Base-by-base conservation (phyloP, 2,888 invertebrate genomes). In the Brassicogethes aeneus region DNA sequence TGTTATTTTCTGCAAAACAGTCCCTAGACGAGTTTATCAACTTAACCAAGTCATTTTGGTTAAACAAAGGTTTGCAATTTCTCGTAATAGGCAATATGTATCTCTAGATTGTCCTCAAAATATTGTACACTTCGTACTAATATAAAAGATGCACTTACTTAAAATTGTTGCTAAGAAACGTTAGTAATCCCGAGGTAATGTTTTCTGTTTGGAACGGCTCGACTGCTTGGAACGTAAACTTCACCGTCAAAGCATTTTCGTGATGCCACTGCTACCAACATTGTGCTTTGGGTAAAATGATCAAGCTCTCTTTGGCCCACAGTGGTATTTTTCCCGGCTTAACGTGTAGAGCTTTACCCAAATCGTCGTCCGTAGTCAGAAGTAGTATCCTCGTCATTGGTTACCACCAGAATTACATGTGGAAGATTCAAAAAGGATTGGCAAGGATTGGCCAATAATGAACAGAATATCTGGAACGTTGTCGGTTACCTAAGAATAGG, bases 1-100 rank as follows among this genome's bases (percentile, higher is more conserved):
- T 30, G 7, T 36, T 29, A 14, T 41, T 37, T 31, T 45, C 34
- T 3, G 49, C 39, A 37, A 49, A 47, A 41, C 49, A 47, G 15
- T 43, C 36, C 10, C 35, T 37, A 29, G 42, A 40, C 23, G 29
- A 17, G n/a, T 37, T 17, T 15, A 38, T 31, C 14, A 41, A 30
- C 3, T n/a, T 16, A n/a, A n/a, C n/a, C n/a, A n/a, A n/a, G n/a
- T n/a, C n/a, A n/a, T n/a, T n/a, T n/a, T n/a, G n/a, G n/a, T n/a
- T n/a, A n/a, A n/a, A n/a, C n/a, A n/a, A n/a, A n/a, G n/a, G n/a
- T n/a, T n/a, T n/a, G n/a, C n/a, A n/a, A n/a, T n/a, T n/a, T n/a
- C n/a, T n/a, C n/a, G n/a, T n/a, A n/a, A n/a, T n/a, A n/a, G n/a
- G n/a, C n/a, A n/a, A n/a, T n/a, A n/a, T n/a, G n/a, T n/a, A n/a